Conservation (phyloP, 2,797 vertebrate species). For the Clarias pachynema region DNA sequence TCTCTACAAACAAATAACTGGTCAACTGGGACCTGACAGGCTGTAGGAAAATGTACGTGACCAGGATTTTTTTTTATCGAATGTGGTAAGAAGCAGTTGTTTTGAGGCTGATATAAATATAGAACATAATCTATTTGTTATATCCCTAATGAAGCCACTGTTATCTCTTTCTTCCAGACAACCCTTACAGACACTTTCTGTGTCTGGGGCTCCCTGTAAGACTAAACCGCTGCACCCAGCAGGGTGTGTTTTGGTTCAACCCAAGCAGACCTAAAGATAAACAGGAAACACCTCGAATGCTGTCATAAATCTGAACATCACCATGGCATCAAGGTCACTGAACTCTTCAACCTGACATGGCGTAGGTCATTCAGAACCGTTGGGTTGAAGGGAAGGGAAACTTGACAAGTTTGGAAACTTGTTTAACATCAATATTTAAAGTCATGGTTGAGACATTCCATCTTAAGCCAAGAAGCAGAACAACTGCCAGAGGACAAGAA, state of each 20-base stretch:
- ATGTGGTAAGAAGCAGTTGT: neutral
- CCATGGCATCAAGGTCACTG: constrained; percentile 50
- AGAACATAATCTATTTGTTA: constrained; percentile 1
- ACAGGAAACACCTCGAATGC: constrained; percentile 57
- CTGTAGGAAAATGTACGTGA: neutral
- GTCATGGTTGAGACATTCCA: neutral
- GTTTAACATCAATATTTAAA: constrained; percentile 3
- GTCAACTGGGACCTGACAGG: no score
- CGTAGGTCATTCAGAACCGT: constrained; percentile 32
- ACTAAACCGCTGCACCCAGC: constrained; percentile 51
- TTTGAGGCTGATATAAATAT: neutral
- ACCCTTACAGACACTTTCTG: neutral
- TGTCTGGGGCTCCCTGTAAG: constrained; percentile 39
- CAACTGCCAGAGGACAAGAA: neutral
- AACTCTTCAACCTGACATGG: constrained; percentile 38
- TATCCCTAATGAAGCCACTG: neutral
- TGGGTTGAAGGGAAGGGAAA: constrained; percentile 10
- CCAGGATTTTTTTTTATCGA: neutral
- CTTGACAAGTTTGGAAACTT: constrained; percentile 23
- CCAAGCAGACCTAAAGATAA: constrained; percentile 50
- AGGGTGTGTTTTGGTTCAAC: constrained; percentile 52
- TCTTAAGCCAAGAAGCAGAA: neutral
- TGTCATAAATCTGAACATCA: constrained; percentile 52
- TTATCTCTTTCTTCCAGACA: constrained; percentile 23
- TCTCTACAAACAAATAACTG: neutral